These are phyloP conservation scores for Lasioglossum oenotherae DNA, from an alignment of 2,888 invertebrate species.

Conservation along the genomic window DNA sequence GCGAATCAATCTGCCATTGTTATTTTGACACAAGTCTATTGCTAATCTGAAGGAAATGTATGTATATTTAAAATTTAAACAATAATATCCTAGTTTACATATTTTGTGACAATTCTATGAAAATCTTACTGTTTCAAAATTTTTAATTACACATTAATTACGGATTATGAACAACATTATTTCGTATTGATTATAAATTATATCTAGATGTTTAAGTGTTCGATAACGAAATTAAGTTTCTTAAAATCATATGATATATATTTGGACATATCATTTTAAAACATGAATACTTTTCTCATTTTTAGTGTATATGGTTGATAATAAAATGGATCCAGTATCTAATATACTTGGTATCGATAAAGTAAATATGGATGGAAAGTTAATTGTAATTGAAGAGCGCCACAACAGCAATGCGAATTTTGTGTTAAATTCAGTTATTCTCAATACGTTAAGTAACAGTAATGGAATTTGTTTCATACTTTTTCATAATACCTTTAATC, in stretches of 20 bases:
- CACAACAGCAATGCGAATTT: slow-evolving; percentile 90
- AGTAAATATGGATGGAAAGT: slow-evolving; percentile 85
- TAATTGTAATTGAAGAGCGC: slow-evolving; percentile 89
- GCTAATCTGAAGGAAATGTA: not conserved
- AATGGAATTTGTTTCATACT: slow-evolving; percentile 87
- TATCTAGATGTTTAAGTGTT: not conserved
- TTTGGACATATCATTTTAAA: not conserved
- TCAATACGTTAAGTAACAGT: slow-evolving; percentile 87
- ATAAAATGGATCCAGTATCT: slow-evolving; percentile 86
- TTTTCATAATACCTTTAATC: slow-evolving; percentile 89
- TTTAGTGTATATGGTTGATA: slow-evolving; percentile 83
- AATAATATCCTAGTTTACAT: not conserved
- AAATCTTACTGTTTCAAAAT: not conserved
- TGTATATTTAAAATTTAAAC: not conserved
- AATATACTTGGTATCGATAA: slow-evolving; percentile 88
- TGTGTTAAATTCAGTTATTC: slow-evolving; percentile 88
- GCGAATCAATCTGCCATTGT: not conserved
- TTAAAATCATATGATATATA: not conserved
- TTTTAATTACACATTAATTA: not conserved
- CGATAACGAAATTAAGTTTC: not conserved
- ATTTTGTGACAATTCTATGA: not conserved
- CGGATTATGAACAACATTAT: not conserved
- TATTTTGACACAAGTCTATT: not conserved
- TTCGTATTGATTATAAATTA: slow-evolving; percentile 1
- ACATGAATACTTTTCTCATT: slow-evolving; percentile 12